phyloP scores from a whole-genome alignment of 2,113 vertebrate species.

The Acrocephalus arundinaceus region DNA sequence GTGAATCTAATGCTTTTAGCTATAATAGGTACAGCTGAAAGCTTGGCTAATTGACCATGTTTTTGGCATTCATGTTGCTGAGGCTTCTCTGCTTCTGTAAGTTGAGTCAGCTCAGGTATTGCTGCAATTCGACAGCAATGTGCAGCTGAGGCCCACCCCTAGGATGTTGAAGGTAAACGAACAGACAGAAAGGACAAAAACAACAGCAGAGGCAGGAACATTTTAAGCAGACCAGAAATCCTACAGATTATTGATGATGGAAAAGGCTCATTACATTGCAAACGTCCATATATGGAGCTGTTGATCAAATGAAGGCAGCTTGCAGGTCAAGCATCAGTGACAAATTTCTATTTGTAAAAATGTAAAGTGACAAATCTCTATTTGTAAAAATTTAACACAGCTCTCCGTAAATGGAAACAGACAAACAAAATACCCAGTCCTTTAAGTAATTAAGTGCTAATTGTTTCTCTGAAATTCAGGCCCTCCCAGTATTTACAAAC shows the following conservation, averaged over 20 bases:
- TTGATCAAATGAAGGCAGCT: not conserved
- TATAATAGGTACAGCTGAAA: not conserved
- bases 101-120: not conserved
- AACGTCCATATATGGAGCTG: not conserved
- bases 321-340: not conserved
- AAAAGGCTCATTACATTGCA: not conserved
- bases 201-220: not conserved
- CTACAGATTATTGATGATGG: not conserved
- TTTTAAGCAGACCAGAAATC: not conserved
- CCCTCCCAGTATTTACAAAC: not conserved
- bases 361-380: not conserved
- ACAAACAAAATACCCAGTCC: not conserved
- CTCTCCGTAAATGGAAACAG: not conserved
- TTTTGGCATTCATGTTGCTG: not conserved
- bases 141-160: not conserved
- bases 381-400: not conserved
- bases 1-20: not conserved
- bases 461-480: not conserved
- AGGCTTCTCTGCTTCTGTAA: not conserved
- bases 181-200: not conserved
- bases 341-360: not conserved
- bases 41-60: not conserved
- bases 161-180: accelerated
- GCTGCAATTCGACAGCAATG: not conserved
- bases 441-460: not conserved